Evolutionary conservation across 2,888 invertebrate genomes (phyloP).

Genomic region (Orthosia gothica): DNA sequence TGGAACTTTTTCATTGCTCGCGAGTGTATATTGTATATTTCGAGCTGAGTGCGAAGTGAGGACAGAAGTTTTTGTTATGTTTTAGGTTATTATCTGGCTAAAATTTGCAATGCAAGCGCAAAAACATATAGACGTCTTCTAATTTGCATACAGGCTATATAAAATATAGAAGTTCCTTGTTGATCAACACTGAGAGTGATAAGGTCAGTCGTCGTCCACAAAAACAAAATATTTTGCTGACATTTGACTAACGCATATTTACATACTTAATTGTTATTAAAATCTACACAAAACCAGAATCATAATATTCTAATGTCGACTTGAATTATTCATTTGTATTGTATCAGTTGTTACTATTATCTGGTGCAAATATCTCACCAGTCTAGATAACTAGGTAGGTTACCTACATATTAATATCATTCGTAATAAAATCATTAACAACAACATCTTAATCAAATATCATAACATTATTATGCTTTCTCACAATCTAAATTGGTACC

Average conservation of each 20-base stretch:
- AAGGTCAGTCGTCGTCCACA: not conserved
- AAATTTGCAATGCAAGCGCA: not conserved
- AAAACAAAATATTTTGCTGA: not conserved
- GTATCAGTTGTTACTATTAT: not conserved
- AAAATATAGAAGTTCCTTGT: not conserved
- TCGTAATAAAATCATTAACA: not conserved
- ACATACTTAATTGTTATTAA: not conserved
- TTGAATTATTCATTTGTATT: not conserved
- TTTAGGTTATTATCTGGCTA: not conserved
- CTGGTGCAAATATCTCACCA: not conserved
- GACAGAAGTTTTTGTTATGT: too few species aligned
- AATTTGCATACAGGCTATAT: constrained; percentile 7
- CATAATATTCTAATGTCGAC: not conserved
- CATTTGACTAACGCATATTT: constrained; percentile 7
- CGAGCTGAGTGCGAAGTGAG: too few species aligned
- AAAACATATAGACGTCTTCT: not conserved
- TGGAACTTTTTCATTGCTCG: too few species aligned
- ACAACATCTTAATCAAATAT: not conserved
- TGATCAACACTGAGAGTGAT: not conserved
- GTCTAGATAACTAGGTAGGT: too few species aligned
- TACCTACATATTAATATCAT: not conserved
- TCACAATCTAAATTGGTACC: too few species aligned
- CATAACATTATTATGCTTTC: too few species aligned
- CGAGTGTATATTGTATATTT: too few species aligned
- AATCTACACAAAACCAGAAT: not conserved